Evolutionary conservation across 2,888 invertebrate species (phyloP), one percentile per base, ranked within the genome.

Genomic region (Caenorhabditis uteleia): DNA sequence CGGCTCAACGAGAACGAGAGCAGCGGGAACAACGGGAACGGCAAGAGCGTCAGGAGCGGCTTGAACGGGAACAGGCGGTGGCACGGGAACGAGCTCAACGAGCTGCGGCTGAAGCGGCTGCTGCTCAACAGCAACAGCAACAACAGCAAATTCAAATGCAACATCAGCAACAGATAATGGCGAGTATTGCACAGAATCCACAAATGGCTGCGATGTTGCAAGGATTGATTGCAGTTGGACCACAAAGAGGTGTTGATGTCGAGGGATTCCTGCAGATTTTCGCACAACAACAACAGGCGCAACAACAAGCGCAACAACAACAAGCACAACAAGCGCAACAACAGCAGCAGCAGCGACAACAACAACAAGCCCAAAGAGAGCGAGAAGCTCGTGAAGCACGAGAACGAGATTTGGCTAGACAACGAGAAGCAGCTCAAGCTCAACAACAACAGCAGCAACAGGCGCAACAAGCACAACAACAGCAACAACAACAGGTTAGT

Each of bases 291-390:
- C 40, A 20, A 7, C 60, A 49, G 29, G 26, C n/a, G 4, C 50
- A 58, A 21, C 56, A 67, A 20, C 40, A 45, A 29, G 27, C 26
- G 20, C 50, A 34, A 7, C 27, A 29, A 12, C 42, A 58, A n/a
- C 60, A 61, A 16, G 33, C 39, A 6, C 67, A 68, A 44, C 44
- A 50, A 16, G 59, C 65, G 25, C 50, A 58, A 25, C 50, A 60
- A 26, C 36, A 34, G 36, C 57, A 68, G 46, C 42, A 39, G 7
- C 70, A 59, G 29, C 68, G 60, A 18, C 50, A 68, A 21, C 60
- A 68, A 16, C 68, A 73, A 54, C 72, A 72, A 29, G 58, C 50
- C 25, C 46, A 54, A 40, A 54, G 50, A 25, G 64, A 61, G 45
- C 67, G 45, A n/a, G 62, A 54, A 3, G 58, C n/a, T n/a, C n/a